Evolutionary conservation across 2,113 vertebrate species (phyloP).

Genomic region (Cinclus cinclus): DNA sequence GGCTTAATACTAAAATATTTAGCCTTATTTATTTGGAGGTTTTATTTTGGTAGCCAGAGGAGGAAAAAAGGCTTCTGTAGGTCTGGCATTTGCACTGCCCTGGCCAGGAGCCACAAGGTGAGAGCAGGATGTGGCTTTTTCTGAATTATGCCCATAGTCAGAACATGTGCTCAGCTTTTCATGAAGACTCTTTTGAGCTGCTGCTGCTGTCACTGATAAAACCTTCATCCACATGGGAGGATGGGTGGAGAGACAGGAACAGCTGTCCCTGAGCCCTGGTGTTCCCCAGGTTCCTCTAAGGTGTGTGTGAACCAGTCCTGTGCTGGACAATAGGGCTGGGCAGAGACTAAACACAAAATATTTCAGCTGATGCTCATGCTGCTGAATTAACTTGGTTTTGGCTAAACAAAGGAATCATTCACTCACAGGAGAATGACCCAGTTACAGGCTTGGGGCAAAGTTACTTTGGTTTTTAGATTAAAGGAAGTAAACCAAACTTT

Average conservation of each 20-base stretch:
- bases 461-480: background rate
- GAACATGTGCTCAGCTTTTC: background rate
- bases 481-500: background rate
- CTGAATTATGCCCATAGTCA: background rate
- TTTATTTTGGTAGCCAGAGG: background rate
- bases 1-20: background rate
- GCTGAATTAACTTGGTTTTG: constrained; percentile 14
- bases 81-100: background rate
- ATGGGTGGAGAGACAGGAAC: background rate
- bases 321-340: background rate
- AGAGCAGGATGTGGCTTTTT: background rate
- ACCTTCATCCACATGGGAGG: fast-evolving
- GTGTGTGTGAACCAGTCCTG: background rate
- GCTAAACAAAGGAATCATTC: constrained; percentile 57
- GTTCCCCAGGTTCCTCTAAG: background rate
- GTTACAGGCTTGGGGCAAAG: background rate
- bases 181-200: background rate
- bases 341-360: background rate
- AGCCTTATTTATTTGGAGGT: background rate
- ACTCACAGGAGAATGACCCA: constrained; percentile 23
- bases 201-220: background rate
- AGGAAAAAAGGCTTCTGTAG: background rate
- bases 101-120: background rate
- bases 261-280: background rate
- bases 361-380: background rate